A percentile compares a stretch with the other conserved stretches of the same genome.
phyloP scores from a whole-genome alignment of 2,113 vertebrate genomes.

The Equus quagga region DNA sequence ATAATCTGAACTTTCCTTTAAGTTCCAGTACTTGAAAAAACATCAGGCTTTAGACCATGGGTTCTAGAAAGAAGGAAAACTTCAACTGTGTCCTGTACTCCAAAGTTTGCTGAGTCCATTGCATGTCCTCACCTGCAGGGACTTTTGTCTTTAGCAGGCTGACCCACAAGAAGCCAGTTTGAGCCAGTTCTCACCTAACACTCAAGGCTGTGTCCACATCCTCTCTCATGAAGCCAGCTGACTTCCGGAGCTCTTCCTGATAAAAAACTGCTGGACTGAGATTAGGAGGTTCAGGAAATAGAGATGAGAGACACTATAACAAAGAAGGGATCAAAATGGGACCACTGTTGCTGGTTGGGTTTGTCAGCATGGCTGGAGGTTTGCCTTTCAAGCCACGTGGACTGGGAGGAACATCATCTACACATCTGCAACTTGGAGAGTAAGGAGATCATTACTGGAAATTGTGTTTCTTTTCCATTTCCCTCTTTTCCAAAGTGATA shows the following conservation, averaged over 20 bases:
- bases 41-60: not conserved
- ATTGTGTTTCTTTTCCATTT: not conserved
- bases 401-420: not conserved
- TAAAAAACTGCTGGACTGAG: not conserved
- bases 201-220: not conserved
- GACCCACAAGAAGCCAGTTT: not conserved
- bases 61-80: not conserved
- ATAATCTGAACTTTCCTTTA: not conserved
- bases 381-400: not conserved
- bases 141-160: not conserved
- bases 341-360: not conserved
- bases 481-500: not conserved
- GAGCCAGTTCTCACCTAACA: not conserved
- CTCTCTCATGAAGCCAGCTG: not conserved
- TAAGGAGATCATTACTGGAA: not conserved
- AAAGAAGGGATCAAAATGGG: slow-evolving; percentile 4
- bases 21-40: not conserved
- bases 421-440: not conserved
- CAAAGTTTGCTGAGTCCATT: not conserved
- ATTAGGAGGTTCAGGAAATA: slow-evolving; percentile 25
- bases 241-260: not conserved
- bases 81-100: not conserved
- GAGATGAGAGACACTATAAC: not conserved
- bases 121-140: not conserved
- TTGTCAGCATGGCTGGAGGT: not conserved